Evolutionary conservation across 2,797 vertebrate species (phyloP).

Genomic region (Urophycis tenuis): DNA sequence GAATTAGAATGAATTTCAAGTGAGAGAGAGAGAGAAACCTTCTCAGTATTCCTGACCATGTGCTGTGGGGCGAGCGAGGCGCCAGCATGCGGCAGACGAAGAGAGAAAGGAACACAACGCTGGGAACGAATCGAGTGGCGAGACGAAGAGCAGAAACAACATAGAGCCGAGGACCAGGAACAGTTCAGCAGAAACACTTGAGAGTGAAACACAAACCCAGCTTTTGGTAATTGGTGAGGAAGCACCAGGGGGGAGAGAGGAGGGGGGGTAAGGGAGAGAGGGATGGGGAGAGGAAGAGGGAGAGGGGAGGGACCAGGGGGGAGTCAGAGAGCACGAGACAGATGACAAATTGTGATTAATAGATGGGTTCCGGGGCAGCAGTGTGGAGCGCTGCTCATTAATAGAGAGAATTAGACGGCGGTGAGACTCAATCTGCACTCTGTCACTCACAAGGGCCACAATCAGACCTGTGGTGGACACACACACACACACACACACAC

Average conservation of each 20-base stretch:
- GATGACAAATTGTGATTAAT: slow-evolving; percentile 75
- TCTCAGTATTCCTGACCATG: slow-evolving; percentile 66
- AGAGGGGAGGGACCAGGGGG: not conserved
- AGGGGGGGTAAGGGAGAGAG: not conserved
- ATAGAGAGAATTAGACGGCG: slow-evolving; percentile 72
- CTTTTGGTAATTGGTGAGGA: slow-evolving; percentile 28
- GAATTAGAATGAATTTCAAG: slow-evolving; percentile 64
- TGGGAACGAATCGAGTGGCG: slow-evolving; percentile 34
- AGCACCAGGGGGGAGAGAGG: not conserved
- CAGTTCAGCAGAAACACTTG: slow-evolving; percentile 4
- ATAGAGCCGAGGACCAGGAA: slow-evolving; percentile 32
- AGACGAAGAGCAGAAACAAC: slow-evolving; percentile 45
- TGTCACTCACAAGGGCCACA: slow-evolving; percentile 66
- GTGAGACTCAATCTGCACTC: slow-evolving; percentile 72
- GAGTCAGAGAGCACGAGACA: slow-evolving; percentile 47
- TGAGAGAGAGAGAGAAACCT: slow-evolving; percentile 17
- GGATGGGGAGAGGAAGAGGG: slow-evolving; percentile 32
- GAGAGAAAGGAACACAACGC: slow-evolving; percentile 8
- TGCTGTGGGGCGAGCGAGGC: slow-evolving; percentile 42
- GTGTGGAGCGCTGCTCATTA: slow-evolving; percentile 71
- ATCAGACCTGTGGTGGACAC: slow-evolving; percentile 59
- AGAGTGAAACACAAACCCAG: slow-evolving; percentile 33
- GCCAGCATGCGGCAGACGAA: slow-evolving; percentile 13
- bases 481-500: slow-evolving; percentile 8
- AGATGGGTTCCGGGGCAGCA: slow-evolving; percentile 70